phyloP scores from a whole-genome alignment of 2,113 vertebrate species.

The Antechinus stuartii region DNA sequence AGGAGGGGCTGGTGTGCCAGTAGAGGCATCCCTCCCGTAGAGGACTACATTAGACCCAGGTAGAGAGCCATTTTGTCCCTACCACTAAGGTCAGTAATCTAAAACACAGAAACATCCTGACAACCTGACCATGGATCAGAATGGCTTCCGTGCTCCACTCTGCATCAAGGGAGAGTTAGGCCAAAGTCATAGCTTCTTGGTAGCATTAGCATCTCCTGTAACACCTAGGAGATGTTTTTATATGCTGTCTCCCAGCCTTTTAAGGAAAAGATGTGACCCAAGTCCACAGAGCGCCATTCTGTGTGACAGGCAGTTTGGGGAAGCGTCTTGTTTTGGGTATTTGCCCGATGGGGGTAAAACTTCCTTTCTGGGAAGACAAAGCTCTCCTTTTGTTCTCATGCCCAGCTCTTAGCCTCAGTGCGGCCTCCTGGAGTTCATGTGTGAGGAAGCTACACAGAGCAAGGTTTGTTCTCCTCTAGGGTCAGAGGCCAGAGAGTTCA shows the following conservation, averaged over 20 bases:
- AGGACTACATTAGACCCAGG: background rate
- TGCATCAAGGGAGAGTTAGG: background rate
- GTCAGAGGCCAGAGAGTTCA: background rate
- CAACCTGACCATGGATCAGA: background rate
- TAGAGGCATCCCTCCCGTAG: background rate
- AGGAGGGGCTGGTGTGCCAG: background rate
- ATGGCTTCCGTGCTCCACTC: background rate
- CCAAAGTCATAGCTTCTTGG: background rate
- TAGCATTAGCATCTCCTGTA: background rate
- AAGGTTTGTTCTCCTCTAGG: background rate
- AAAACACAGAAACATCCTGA: background rate
- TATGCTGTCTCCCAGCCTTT: background rate
- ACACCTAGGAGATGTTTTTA: background rate
- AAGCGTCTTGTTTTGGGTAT: background rate
- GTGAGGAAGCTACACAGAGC: conserved; percentile 9
- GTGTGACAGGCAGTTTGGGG: background rate
- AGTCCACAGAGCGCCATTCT: background rate
- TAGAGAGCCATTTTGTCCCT: background rate
- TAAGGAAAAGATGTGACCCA: background rate
- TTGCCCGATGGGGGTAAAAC: background rate
- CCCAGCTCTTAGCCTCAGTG: background rate
- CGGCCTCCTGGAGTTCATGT: background rate
- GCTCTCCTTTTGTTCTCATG: background rate
- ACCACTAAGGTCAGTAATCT: background rate
- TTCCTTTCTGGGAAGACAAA: background rate